Evolutionary conservation across 2,113 vertebrate species (phyloP).

Genomic region (Aramus guarauna): DNA sequence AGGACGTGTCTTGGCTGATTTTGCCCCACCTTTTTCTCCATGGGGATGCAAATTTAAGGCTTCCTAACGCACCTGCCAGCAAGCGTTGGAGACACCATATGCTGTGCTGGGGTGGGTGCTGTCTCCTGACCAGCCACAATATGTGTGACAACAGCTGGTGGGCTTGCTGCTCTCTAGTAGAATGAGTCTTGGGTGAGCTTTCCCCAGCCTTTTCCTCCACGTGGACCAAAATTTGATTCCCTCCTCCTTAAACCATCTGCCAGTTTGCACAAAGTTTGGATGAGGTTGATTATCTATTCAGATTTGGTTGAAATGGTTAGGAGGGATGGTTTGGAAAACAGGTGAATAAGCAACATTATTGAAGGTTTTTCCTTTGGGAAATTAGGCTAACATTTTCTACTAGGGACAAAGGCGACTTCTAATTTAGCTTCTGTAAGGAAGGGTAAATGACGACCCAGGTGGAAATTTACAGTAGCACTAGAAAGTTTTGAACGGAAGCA

Average conservation of each 20-base stretch:
- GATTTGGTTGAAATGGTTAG: not conserved
- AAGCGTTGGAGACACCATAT: not conserved
- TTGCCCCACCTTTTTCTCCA: not conserved
- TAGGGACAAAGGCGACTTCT: not conserved
- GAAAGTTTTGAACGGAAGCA: not conserved
- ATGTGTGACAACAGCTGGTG: rapidly evolving
- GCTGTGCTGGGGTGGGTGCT: not conserved
- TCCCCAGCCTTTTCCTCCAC: not conserved
- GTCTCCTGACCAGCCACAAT: not conserved
- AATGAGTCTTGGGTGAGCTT: not conserved
- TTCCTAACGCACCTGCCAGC: not conserved
- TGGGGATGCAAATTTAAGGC: not conserved
- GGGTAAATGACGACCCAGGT: not conserved
- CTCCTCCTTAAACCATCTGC: not conserved
- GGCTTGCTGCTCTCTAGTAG: not conserved
- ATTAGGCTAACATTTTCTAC: not conserved
- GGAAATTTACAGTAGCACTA: not conserved
- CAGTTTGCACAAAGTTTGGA: not conserved
- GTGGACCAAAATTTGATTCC: not conserved
- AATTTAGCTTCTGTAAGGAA: not conserved
- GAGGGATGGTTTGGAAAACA: not conserved
- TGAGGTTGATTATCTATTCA: not conserved
- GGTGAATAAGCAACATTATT: not conserved
- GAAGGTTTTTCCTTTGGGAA: not conserved
- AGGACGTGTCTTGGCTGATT: not conserved